Base-by-base conservation (phyloP, 2,888 invertebrate species). In the Lathronympha strigana region DNA sequence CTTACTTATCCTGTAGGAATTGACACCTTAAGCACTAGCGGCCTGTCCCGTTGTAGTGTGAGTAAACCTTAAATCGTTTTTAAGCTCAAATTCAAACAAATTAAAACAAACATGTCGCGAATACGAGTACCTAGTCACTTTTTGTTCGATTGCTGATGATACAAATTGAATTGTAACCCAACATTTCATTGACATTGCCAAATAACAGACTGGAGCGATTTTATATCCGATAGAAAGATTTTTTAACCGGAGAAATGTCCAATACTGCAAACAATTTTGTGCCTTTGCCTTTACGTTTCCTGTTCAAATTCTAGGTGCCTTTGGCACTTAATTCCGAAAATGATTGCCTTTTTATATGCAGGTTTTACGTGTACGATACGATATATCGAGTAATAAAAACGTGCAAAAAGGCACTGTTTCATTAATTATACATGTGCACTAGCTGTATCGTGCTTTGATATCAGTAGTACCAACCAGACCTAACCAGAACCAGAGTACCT, bases 121-220 rank as follows among this genome's bases (percentile, higher is more conserved):
- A n/a, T n/a, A n/a, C n/a, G n/a, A n/a, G n/a, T n/a, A n/a, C n/a
- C n/a, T n/a, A n/a, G n/a, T n/a, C n/a, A n/a, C n/a, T 43, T 25
- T 17, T 36, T 50, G 17, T 15, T 53, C n/a, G 15, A 17, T 53
- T 45, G 13, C 23, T 17, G 21, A 53, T 33, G 23, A 9, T 13
- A 45, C 21, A 33, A 61, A 61, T 61, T 28, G 33, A 49, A 38
- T 49, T 45, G 49, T 53, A 53, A 15, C 15, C n/a, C 33, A 53
- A 13, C 43, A 51, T 43, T 51, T 36, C 23, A 23, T 31, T 15
- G 6, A 49, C 40, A 17, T 63, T 21, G 15, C 2, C 21, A 25
- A 21, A 49, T 49, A 40, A 55, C 38, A 43, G 31, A 19, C 21
- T 36, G 33, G 23, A 19, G 11, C n/a, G 36, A 36, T 47, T 61